These are phyloP conservation scores for Lepidurus arcticus DNA, from an alignment of 1,140 invertebrate genomes.

Conservation along the genomic window DNA sequence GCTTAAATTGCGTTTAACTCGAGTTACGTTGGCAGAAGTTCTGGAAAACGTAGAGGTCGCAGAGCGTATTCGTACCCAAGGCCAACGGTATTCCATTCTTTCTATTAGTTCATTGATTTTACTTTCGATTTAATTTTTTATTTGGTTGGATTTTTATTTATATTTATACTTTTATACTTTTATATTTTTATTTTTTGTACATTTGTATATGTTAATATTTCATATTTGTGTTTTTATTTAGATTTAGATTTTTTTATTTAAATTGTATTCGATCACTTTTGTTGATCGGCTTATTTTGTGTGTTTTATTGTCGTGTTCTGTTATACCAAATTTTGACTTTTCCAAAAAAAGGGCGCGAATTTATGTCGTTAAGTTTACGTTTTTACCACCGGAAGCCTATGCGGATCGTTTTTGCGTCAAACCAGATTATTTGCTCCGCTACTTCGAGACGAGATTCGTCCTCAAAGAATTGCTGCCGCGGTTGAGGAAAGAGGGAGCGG, in stretches of 20 bases:
- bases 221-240: too few species aligned
- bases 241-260: too few species aligned
- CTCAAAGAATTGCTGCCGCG: slow-evolving; percentile 30
- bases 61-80: slow-evolving; percentile 50
- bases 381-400: slow-evolving; percentile 65
- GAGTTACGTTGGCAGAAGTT: slow-evolving; percentile 70
- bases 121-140: not conserved
- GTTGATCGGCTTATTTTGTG: too few species aligned
- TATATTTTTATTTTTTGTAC: too few species aligned
- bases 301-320: too few species aligned
- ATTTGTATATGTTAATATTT: too few species aligned
- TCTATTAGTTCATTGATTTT: not conserved
- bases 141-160: too few species aligned
- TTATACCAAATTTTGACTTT: not conserved
- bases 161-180: too few species aligned
- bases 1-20: slow-evolving; percentile 62
- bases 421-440: slow-evolving; percentile 55
- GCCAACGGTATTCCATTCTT: slow-evolving; percentile 10
- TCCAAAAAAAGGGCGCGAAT: slow-evolving; percentile 36
- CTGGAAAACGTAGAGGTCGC: slow-evolving; percentile 65
- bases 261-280: too few species aligned
- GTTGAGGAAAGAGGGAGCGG: slow-evolving; percentile 24
- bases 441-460: slow-evolving; percentile 48
- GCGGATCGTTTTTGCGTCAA: slow-evolving; percentile 61
- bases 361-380: slow-evolving; percentile 54